Percentiles rank a stretch among this genome's conserved stretches.
Evolutionary conservation across 2,888 invertebrate species (phyloP).

Genomic region (Athripsodes cinereus): DNA sequence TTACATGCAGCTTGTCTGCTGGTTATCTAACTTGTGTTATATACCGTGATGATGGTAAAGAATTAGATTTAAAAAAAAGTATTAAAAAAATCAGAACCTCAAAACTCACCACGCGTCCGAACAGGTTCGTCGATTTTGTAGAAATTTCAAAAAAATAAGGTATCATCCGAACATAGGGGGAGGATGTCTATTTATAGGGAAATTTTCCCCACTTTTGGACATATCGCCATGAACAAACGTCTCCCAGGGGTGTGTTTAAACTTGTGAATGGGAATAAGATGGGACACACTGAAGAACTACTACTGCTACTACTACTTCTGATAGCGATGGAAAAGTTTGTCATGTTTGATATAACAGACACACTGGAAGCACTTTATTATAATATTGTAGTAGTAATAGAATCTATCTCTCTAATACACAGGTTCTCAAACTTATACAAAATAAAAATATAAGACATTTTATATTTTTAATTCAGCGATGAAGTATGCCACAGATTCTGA

Average conservation of each 20-base stretch:
- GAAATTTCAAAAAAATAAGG: not conserved
- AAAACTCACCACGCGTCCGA: not conserved
- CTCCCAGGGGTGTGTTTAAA: constrained; percentile 2
- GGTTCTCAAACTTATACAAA: too few relatives aligned
- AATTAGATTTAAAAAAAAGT: too few relatives aligned
- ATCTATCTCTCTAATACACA: too few relatives aligned
- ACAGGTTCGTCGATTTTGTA: not conserved
- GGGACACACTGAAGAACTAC: not conserved
- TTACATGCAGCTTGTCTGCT: too few relatives aligned
- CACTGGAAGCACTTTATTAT: too few relatives aligned
- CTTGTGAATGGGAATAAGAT: not conserved
- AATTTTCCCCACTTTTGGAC: not conserved
- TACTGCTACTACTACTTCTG: too few relatives aligned
- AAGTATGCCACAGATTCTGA: too few relatives aligned
- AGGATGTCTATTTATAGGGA: not conserved
- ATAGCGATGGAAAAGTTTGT: not conserved
- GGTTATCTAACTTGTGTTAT: too few relatives aligned
- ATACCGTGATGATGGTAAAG: too few relatives aligned
- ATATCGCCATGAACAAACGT: not conserved
- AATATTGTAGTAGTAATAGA: too few relatives aligned
- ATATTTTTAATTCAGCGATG: too few relatives aligned
- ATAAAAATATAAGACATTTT: too few relatives aligned
- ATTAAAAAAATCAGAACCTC: not conserved
- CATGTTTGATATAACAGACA: not conserved
- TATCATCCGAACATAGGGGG: not conserved